Evolutionary conservation across 2,113 vertebrate species (phyloP), one percentile per base, ranked within the genome.

Genomic region (Catharus minimus): DNA sequence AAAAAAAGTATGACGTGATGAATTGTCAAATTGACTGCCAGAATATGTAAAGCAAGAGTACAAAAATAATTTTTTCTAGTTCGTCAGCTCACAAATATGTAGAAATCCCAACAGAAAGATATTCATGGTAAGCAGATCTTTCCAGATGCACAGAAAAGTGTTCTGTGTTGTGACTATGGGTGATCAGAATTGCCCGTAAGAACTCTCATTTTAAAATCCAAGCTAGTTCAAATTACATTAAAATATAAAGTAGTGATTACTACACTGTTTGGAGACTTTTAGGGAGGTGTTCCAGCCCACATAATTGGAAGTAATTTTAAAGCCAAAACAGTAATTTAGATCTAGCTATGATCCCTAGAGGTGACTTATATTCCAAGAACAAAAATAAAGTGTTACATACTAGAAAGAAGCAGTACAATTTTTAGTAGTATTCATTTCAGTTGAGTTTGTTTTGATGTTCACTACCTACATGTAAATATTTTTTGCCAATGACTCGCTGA

Each of bases 271-370:
- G 61, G 79, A 88, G 74, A 89, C 79, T 96, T 92, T 82, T 39
- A 91, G 27, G 67, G 82, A 82, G n/a, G 50, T 49, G 74, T 62
- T 92, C 33, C 85, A 89, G 67, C 82, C 67, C 82, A 93, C 75
- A 73, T 79, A 89, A 91, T n/a, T 89, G 79, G 71, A 92, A 89
- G 58, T 50, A 8, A 84, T 90, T 88, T 93, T 68, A 78, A 92
- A 92, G 88, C 60, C 85, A 89, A 94, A 95, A 89, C 2, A 93
- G 81, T 88, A 76, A 95, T 95, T 91, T 92, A 82, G 77, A 79
- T 92, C 49, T 57, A 84, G n/a, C 41, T 89, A 58, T 81, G 64
- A 85, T 89, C 52, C 47, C 39, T 80, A 87, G 67, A 94, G 75
- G 47, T 79, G 74, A 83, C 23, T 68, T 73, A 65, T 38, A 56